Conservation (phyloP, 2,888 invertebrate genomes). For the Lithophane socia region DNA sequence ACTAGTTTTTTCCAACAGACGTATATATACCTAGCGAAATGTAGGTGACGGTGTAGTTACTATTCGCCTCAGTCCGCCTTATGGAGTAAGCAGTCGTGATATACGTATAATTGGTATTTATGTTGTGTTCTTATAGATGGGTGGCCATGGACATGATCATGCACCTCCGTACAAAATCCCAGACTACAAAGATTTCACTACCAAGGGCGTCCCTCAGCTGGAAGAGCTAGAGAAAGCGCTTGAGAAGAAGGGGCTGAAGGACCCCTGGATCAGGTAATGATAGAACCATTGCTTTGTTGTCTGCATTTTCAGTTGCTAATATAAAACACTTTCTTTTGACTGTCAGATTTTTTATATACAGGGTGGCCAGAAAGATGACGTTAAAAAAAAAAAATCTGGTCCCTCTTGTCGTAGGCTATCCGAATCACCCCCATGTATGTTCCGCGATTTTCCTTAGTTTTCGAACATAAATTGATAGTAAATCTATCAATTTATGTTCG, state of each 20-base stretch:
- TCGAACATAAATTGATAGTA: no score
- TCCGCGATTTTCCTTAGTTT: no score
- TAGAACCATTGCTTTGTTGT: background rate
- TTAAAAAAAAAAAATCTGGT: no score
- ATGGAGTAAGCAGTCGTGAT: no score
- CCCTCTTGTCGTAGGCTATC: no score
- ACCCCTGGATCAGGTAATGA: conserved; percentile 96
- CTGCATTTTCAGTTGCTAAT: background rate
- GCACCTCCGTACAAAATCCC: conserved; percentile 92
- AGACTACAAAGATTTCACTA: conserved; percentile 93
- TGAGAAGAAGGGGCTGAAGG: conserved; percentile 93
- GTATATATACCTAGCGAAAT: background rate
- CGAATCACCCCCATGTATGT: no score
- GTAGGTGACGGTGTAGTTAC: background rate
- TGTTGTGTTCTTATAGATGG: conserved; percentile 73
- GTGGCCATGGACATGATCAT: conserved; percentile 76
- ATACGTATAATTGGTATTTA: conserved; percentile 21
- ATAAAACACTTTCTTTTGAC: background rate
- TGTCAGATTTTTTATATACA: no score
- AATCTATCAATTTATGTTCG: no score
- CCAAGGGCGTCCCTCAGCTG: conserved; percentile 92
- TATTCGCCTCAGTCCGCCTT: background rate
- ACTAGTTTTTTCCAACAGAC: background rate
- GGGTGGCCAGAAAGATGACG: no score
- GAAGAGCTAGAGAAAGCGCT: conserved; percentile 92